phyloP scores from a whole-genome alignment of 1,140 invertebrate species.

The Latrodectus geometricus region DNA sequence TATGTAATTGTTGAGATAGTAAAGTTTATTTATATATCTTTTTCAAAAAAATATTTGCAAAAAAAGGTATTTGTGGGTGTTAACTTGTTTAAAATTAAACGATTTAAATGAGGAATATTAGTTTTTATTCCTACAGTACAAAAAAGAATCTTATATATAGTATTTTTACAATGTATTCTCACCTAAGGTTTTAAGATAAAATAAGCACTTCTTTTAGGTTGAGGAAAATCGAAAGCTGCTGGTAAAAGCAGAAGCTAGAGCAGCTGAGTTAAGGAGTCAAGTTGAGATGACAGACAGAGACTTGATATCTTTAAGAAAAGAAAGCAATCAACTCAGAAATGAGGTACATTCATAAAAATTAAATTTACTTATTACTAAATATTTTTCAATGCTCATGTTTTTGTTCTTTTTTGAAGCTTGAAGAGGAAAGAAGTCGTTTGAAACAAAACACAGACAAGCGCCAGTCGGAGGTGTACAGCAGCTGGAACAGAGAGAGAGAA shows the following conservation, averaged over 20 bases:
- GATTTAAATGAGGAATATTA: too few relatives aligned
- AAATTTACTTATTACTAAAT: too few relatives aligned
- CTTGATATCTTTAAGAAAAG: constrained; percentile 33
- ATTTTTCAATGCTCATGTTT: neutral
- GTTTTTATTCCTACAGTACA: too few relatives aligned
- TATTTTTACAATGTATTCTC: neutral
- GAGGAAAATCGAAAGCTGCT: constrained; percentile 40
- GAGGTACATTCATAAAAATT: constrained; percentile 66
- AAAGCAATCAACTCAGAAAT: constrained; percentile 71
- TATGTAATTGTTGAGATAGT: too few relatives aligned
- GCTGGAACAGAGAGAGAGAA: constrained; percentile 66
- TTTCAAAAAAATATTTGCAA: too few relatives aligned
- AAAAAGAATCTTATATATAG: too few relatives aligned
- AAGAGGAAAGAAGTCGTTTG: constrained; percentile 73
- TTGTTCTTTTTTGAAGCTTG: constrained; percentile 69
- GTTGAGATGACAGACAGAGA: constrained; percentile 67
- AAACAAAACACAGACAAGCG: constrained; percentile 73
- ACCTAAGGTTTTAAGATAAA: neutral
- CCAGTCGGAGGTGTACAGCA: constrained; percentile 69
- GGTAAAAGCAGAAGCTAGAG: constrained; percentile 45
- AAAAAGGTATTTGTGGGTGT: too few relatives aligned
- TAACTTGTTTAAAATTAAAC: too few relatives aligned
- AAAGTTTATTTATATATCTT: too few relatives aligned
- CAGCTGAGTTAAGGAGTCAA: constrained; percentile 58
- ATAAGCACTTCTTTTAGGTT: neutral